phyloP scores from a whole-genome alignment of 2,888 invertebrate species.

The Ametastegia equiseti region DNA sequence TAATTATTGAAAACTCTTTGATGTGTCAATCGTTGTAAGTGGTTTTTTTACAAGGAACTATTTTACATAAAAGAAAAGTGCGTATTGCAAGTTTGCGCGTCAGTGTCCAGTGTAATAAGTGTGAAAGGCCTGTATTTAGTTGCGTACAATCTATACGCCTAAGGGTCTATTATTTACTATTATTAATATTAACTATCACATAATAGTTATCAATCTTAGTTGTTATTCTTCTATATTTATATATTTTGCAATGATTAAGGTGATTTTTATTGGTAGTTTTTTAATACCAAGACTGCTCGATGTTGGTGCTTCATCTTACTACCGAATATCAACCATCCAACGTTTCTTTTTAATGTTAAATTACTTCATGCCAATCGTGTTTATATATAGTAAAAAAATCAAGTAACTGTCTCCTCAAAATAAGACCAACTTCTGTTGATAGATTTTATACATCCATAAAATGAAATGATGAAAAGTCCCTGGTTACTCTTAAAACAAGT shows the following conservation, averaged over 20 bases:
- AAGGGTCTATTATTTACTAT: constrained; percentile 63
- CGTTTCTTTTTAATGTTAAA: background rate
- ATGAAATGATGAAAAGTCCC: background rate
- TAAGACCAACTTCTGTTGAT: constrained; percentile 9
- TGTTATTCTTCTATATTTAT: constrained; percentile 72
- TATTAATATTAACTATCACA: constrained; percentile 64
- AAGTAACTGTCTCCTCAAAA: background rate
- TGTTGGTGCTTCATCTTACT: constrained; percentile 73
- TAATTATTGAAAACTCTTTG: constrained; percentile 66
- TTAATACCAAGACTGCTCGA: constrained; percentile 75
- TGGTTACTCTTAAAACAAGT: constrained; percentile 4
- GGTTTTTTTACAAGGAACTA: constrained; percentile 66
- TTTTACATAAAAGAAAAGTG: constrained; percentile 66
- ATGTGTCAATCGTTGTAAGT: constrained; percentile 67
- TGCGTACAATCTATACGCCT: constrained; percentile 55
- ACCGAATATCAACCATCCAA: background rate
- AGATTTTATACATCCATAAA: constrained; percentile 35
- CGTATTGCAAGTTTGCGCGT: constrained; percentile 60
- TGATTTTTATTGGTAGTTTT: constrained; percentile 72
- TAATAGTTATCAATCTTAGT: constrained; percentile 70
- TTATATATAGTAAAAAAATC: background rate
- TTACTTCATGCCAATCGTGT: background rate
- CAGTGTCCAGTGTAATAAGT: constrained; percentile 61
- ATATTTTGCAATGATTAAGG: constrained; percentile 72
- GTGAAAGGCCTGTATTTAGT: constrained; percentile 58